Base-by-base conservation (phyloP, 2,797 vertebrate species). In the Lutjanus campechanus region DNA sequence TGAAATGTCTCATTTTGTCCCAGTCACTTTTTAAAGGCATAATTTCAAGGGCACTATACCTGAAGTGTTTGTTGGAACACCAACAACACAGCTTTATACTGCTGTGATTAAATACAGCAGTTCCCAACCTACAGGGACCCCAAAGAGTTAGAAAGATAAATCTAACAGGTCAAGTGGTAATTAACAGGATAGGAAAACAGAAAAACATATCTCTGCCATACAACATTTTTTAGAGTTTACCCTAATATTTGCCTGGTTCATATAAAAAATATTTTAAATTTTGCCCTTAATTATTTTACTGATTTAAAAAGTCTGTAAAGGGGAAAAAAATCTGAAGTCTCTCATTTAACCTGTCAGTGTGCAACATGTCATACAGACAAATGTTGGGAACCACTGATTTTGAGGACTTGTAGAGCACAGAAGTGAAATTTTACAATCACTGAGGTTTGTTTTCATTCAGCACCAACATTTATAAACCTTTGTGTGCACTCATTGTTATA, bases 401-500 rank as follows among this genome's bases (percentile, higher is more conserved):
- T 36, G 29, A 12, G 13, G 19, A 17, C 56, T 20, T 13, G 22
- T 15, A 16, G 0, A 56, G 11, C 15, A 44, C 5, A 13, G 5
- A 36, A 41, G 22, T 7, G 6, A 49, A 55, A 46, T 47, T 41
- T 40, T 25, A 53, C 11, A 72, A 11, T 36, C 40, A 44, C 2
- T 36, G 9, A 66, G 51, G 1, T 20, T 36, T 68, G 36, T 59
- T 67, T 47, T 51, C 8, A 4, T 56, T 75, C 7, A 19, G 11
- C 47, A 53, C 12, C 4, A 58, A 55, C 64, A 73, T 71, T 40
- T 41, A 20, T 17, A 69, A 61, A 60, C 25, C 22, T 49, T 2
- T 22, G 47, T 11, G 22, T 11, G 64, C 73, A 50, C 56, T 58
- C 88, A 51, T 59, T 76, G 68, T 81, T 58, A 29, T 25, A 76